Conservation (phyloP, 2,113 vertebrate species). For the Notarius quadriscutis region DNA sequence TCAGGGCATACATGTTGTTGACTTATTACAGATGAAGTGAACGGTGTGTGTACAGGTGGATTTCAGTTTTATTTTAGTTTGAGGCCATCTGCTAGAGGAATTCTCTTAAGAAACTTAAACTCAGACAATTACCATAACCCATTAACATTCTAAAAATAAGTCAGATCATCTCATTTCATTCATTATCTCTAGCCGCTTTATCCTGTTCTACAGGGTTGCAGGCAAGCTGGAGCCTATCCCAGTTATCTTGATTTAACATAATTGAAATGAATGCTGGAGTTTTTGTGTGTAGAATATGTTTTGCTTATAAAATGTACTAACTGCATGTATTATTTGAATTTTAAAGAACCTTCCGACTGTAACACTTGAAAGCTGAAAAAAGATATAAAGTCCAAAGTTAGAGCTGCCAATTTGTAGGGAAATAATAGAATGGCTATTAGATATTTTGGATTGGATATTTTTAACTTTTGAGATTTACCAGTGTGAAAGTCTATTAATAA, state of each 20-base stretch:
- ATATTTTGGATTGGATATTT: not conserved
- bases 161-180: no score
- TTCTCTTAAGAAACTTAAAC: not conserved
- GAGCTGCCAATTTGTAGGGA: not conserved
- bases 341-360: no score
- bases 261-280: not conserved
- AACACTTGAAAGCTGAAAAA: no score
- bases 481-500: not conserved
- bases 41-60: not conserved
- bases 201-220: no score
- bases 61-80: not conserved
- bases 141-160: not conserved
- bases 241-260: not conserved
- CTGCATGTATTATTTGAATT: not conserved
- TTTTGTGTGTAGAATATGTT: not conserved
- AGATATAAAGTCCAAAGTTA: not conserved
- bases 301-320: not conserved
- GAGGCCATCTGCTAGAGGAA: not conserved
- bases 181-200: no score
- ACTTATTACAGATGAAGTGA: not conserved
- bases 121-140: not conserved
- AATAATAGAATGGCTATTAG: not conserved
- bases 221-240: no score
- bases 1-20: no score
- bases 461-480: not conserved